Base-by-base conservation (phyloP, 2,888 invertebrate species). In the Drosophila kuntzei region DNA sequence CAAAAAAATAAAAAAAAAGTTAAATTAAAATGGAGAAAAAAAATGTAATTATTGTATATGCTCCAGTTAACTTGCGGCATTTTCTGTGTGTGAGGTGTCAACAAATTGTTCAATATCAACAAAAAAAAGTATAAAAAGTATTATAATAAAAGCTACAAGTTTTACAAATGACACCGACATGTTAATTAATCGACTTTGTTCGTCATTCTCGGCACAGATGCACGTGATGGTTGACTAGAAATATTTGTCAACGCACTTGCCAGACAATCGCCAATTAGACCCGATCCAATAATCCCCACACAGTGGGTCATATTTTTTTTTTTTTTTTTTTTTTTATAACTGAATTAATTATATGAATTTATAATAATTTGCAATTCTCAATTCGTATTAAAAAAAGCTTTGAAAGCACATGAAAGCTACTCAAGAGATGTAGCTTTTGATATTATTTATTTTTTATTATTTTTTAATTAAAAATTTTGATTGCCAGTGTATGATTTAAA, bases 181-280 rank as follows among this genome's bases (percentile, higher is more conserved):
- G 83, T 72, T 84, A 84, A 84, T 84, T 84, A 84, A 84, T 72
- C 63, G 27, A 68, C 83, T 87, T 89, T 84, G 83, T 84, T 83
- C 74, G 71, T 29, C 65, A 58, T 62, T 64, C 71, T 65, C 66
- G 54, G 60, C 47, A 39, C 58, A 63, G 60, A 49, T 61, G 87
- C 83, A 84, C 85, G 83, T 88, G 89, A 89, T 69, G 61, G 44
- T 55, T 49, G 47, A 39, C 55, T 65, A 70, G 67, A 59, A 80
- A 71, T 67, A 59, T 80, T 76, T 80, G 87, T 82, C 80, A 86
- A 67, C 87, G 67, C 63, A 51, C 63, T 79, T 73, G 60, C 73
- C 80, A 86, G 89, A 82, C 87, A 88, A 88, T 80, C 64, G 83
- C 57, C 88, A 82, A 82, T 82, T 76, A 88, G 76, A 64, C 39